A percentile compares a stretch with the other conserved stretches of the same genome.
Evolutionary conservation across 2,113 vertebrate species (phyloP).

Genomic region (Anolis sagrei): DNA sequence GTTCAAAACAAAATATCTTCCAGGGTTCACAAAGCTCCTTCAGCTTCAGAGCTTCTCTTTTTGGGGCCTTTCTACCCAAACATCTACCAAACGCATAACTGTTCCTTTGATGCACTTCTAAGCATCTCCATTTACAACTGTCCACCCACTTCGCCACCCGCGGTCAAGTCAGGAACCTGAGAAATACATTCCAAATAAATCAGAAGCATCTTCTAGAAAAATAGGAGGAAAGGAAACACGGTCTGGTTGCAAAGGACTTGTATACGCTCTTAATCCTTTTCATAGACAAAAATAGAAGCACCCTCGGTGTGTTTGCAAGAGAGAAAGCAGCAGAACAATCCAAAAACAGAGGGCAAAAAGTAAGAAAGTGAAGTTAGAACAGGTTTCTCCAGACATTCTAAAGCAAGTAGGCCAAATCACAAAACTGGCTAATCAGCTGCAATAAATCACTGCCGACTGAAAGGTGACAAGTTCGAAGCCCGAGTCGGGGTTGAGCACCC

Average conservation of each 20-base stretch:
- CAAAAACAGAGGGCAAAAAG: not conserved
- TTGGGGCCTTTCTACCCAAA: not conserved
- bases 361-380: not conserved
- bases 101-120: not conserved
- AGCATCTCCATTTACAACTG: not conserved
- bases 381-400: not conserved
- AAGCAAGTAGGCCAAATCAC: too few relatives aligned
- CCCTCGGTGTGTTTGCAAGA: not conserved
- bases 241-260: not conserved
- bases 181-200: too few relatives aligned
- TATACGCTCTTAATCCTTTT: not conserved
- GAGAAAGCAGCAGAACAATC: not conserved
- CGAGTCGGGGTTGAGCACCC: too few relatives aligned
- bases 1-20: too few relatives aligned
- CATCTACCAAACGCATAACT: not conserved
- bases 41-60: not conserved
- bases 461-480: too few relatives aligned
- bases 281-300: not conserved
- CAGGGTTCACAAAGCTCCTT: not conserved
- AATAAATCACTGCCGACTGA: too few relatives aligned
- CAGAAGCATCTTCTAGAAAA: not conserved
- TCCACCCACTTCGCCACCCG: not conserved
- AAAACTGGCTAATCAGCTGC: too few relatives aligned
- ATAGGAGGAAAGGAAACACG: not conserved
- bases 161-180: not conserved